Base-by-base conservation (phyloP, 2,888 invertebrate species). In the Tinea pellionella region DNA sequence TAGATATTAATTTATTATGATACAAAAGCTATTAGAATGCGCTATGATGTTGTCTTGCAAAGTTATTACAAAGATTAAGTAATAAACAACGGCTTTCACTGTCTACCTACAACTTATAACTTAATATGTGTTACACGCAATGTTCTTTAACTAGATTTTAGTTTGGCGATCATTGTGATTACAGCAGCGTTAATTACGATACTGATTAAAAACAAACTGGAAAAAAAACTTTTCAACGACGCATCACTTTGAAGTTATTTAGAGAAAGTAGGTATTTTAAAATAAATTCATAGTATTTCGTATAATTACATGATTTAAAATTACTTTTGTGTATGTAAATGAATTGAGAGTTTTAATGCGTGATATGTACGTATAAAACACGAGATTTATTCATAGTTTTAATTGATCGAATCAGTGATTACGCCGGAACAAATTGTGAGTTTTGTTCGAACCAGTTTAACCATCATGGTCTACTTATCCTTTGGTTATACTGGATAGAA, bases 51-150 rank as follows among this genome's bases (percentile, higher is more conserved):
- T n/a, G n/a, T n/a, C 24, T 24, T 24, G 24, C 24, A 24, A 24
- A 24, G 24, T 24, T 24, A 24, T 24, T 24, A 24, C 24, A 37
- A 9, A 37, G 37, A 37, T 37, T 37, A 37, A 9, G 37, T 37
- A 37, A 37, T 37, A 12, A 37, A 81, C 68, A 68, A 67, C 67
- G 66, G 75, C 84, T 84, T 84, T 85, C 84, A 81, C 84, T 80
- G 68, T 68, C 3, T 24, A 24, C 24, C 24, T 24, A 70, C 69
- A 65, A 72, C 53, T 12, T 53, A 4, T 19, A 53, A 19, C 8
- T 16, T 53, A 24, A 18, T 47, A 16, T 47, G 47, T 47, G 37
- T 47, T 47, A 53, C 53, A 53, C 53, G 53, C 53, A 24, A 53
- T 53, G 24, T 24, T 53, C 24, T 53, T 53, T 24, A 53, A 53